These are phyloP conservation scores for Suillia variegata DNA, from an alignment of 2,888 invertebrate genomes.

Conservation along the genomic window DNA sequence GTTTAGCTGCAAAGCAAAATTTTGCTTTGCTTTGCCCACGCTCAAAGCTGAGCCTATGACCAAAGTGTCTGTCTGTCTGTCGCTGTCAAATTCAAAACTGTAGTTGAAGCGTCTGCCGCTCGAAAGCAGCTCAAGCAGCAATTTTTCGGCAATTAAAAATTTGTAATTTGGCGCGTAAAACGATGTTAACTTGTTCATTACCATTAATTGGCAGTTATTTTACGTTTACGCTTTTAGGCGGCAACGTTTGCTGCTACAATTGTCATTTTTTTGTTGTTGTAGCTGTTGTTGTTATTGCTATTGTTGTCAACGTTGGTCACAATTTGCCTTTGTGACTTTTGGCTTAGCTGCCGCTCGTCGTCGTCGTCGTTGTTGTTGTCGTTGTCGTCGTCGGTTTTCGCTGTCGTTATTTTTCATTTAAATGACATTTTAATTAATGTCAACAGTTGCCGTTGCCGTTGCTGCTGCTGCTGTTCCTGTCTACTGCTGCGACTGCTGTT, in stretches of 20 bases:
- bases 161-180: not conserved
- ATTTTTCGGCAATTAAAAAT: constrained; percentile 1
- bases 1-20: not conserved
- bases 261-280: no score
- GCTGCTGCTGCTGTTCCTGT: not conserved
- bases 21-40: not conserved
- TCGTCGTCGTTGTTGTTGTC: not conserved
- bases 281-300: no score
- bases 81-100: no score
- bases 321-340: not conserved
- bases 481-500: constrained; percentile 5
- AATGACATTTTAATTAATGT: constrained; percentile 52
- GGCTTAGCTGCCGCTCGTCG: not conserved
- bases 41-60: no score
- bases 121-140: no score
- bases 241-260: not conserved
- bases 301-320: not conserved
- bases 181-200: constrained; percentile 2
- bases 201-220: constrained; percentile 2
- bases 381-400: not conserved
- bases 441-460: constrained; percentile 37
- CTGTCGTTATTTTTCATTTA: constrained; percentile 44
- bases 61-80: no score
- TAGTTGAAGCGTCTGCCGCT: no score
- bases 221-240: not conserved